phyloP scores from a whole-genome alignment of 2,113 vertebrate species.

The Podiceps cristatus region DNA sequence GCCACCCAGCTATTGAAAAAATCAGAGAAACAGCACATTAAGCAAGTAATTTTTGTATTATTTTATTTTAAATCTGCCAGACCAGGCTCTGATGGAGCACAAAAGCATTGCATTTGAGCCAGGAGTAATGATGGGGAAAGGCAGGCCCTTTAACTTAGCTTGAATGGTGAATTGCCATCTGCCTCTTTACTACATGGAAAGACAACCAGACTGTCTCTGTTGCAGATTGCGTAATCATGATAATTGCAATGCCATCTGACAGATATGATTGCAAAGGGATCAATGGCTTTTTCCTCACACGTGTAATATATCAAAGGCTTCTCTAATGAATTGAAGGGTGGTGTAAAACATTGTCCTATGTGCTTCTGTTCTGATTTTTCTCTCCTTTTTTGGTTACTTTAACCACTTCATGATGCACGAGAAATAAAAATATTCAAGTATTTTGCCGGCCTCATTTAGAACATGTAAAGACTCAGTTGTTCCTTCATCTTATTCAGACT shows the following conservation, averaged over 20 bases:
- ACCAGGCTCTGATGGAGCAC: background rate
- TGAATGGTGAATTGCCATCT: background rate
- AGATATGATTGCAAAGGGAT: background rate
- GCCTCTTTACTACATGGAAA: background rate
- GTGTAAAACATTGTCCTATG: background rate
- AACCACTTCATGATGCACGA: background rate
- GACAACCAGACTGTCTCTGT: background rate
- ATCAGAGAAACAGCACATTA: background rate
- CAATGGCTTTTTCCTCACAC: background rate
- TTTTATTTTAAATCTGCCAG: constrained; percentile 9
- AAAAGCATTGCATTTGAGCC: background rate
- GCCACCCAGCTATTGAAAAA: constrained; percentile 17
- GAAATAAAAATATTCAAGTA: background rate
- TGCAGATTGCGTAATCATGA: background rate
- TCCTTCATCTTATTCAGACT: constrained; percentile 59
- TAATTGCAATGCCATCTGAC: background rate
- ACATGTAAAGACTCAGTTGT: constrained; percentile 42
- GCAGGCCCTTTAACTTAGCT: background rate
- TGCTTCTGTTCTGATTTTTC: background rate
- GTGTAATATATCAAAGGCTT: background rate
- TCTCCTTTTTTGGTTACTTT: background rate
- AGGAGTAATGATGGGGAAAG: background rate
- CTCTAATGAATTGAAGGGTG: background rate
- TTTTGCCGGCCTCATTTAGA: constrained; percentile 21
- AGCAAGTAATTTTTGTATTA: background rate